Conservation (phyloP, 2,113 vertebrate genomes). For the Leptosomus discolor region DNA sequence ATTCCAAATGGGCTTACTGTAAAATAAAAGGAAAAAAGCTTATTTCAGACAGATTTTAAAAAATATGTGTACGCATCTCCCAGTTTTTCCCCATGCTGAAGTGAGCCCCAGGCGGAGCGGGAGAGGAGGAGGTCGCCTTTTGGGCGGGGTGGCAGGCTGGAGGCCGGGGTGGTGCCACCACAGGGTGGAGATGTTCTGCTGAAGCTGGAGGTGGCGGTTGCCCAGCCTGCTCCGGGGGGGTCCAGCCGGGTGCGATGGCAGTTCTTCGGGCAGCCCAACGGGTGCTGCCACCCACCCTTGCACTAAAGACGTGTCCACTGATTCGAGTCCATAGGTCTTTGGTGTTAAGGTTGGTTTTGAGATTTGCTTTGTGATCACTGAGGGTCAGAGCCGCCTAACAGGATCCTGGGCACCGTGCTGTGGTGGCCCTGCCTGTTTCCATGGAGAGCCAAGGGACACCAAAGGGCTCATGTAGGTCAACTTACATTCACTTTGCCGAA, state of each 20-base stretch:
- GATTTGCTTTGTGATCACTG: neutral
- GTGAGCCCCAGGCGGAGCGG: rapidly evolving
- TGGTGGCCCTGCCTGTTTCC: neutral
- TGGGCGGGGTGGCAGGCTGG: rapidly evolving
- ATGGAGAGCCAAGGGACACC: neutral
- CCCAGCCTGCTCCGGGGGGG: neutral
- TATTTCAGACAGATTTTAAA: neutral
- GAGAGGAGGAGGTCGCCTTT: neutral
- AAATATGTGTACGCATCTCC: rapidly evolving
- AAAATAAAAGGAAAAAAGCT: neutral
- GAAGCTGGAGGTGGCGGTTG: rapidly evolving
- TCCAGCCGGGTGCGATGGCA: rapidly evolving
- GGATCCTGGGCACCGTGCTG: rapidly evolving
- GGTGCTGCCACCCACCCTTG: neutral
- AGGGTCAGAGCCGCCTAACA: neutral
- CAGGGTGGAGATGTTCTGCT: neutral
- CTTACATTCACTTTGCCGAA: neutral
- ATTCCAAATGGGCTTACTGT: neutral
- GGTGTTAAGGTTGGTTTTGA: neutral
- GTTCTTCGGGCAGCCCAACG: neutral
- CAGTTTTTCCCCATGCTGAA: neutral
- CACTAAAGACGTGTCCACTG: rapidly evolving
- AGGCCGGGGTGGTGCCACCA: neutral
- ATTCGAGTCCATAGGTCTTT: rapidly evolving
- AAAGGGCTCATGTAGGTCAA: neutral